Conservation (phyloP, 2,113 vertebrate species). For the Sebastes schlegelii region DNA sequence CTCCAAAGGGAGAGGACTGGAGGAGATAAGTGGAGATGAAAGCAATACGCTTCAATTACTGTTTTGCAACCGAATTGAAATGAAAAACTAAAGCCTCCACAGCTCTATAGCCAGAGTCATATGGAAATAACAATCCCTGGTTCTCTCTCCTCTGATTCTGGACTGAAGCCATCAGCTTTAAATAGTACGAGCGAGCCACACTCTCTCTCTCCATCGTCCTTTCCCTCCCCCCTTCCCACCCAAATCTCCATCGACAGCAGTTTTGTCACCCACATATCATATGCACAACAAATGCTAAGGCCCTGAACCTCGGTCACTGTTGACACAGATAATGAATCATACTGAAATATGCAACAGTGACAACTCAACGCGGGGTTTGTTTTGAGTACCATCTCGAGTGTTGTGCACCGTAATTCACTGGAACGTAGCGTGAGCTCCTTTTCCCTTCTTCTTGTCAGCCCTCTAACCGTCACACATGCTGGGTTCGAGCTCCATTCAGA, state of each 20-base stretch:
- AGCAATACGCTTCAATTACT: conserved; percentile 76
- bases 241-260: conserved; percentile 66
- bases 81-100: conserved; percentile 61
- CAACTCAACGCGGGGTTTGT: conserved; percentile 42
- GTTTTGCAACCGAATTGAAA: conserved; percentile 68
- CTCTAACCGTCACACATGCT: background rate
- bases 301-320: conserved; percentile 63
- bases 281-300: conserved; percentile 71
- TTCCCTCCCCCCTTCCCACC: conserved; percentile 26
- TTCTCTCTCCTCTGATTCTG: conserved; percentile 45
- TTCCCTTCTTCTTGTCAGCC: background rate
- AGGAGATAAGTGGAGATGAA: conserved; percentile 79
- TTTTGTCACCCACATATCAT: conserved; percentile 74
- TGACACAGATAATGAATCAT: conserved; percentile 75
- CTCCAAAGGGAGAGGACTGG: conserved; percentile 66
- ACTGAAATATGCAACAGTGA: conserved; percentile 68
- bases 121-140: conserved; percentile 64
- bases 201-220: conserved; percentile 10
- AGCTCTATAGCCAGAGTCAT: conserved; percentile 49
- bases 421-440: conserved; percentile 7
- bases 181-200: conserved; percentile 52
- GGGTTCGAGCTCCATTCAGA: conserved; percentile 16
- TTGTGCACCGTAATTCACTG: conserved; percentile 36
- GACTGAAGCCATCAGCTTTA: conserved; percentile 66
- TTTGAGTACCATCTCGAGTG: conserved; percentile 48